Evolutionary conservation across 2,797 vertebrate genomes (phyloP), one percentile per base, ranked within the genome.

Genomic region (Mus caroli): DNA sequence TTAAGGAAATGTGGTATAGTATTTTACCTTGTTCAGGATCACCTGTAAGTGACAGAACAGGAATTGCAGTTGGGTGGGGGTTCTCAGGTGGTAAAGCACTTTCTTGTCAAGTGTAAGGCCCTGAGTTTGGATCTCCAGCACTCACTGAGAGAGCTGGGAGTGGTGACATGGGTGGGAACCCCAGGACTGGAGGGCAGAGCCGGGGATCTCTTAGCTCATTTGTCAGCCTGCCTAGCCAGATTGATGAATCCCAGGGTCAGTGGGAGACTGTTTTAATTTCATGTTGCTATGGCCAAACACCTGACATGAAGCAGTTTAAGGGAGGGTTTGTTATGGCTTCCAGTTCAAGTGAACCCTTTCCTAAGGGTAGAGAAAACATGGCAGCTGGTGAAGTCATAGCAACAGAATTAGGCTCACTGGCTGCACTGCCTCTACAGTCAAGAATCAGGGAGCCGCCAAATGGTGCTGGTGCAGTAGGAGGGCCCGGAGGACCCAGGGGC

Each of bases 11-110:
- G 73, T 0, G 5, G 4, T 86, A 13, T 2, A 85, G 28, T 64
- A 14, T 83, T 78, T 78, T 96, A 90, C 77, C 46, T 94, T 93
- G 50, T 69, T 86, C 22, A 94, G 20, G 15, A 69, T 92, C 15
- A 85, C 64, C 84, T 95, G 3, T 17, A 88, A 86, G 15, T 50
- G 56, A 28, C 52, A 94, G 60, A 85, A 58, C 69, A 62, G 19
- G 75, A 96, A 91, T 54, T 89, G 88, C 67, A 69, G 37, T 91
- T 87, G 46, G 14, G n/a, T n/a, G 24, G 9, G 4, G 28, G 19
- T 69, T 8, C 50, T 26, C 67, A 54, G 12, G 26, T 54, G 46
- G 34, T n/a, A 37, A 71, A 54, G 50, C 26, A 26, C 62, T 50
- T n/a, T 14, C 67, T 73, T 15, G 40, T 46, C 50, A 69, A 37